Evolutionary conservation across 2,797 vertebrate genomes (phyloP).

Genomic region (Podargus strigoides): DNA sequence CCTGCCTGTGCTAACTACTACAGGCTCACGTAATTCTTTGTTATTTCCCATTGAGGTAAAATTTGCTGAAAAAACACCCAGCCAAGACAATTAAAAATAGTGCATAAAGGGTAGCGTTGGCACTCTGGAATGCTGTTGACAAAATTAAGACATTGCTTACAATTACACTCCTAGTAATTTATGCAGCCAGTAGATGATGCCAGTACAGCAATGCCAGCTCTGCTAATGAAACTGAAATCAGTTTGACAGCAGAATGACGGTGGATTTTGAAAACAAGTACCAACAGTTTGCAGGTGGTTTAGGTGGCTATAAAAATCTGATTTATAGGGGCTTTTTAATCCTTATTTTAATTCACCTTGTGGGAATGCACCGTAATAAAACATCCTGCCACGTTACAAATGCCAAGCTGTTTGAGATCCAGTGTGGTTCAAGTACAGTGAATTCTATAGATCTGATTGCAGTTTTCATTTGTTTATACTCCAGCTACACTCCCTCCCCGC

Average conservation of each 20-base stretch:
- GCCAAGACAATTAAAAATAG: background rate
- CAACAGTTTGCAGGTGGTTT: slow-evolving; percentile 65
- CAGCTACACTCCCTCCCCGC: background rate
- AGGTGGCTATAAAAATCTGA: slow-evolving; percentile 67
- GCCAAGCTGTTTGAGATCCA: background rate
- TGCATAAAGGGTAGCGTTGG: background rate
- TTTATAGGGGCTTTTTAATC: slow-evolving; percentile 64
- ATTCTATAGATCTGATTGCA: background rate
- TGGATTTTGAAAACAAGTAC: slow-evolving; percentile 55
- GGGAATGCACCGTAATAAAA: slow-evolving; percentile 45
- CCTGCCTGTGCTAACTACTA: background rate
- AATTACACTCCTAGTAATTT: slow-evolving; percentile 44
- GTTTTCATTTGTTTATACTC: background rate
- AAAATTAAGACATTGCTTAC: slow-evolving; percentile 63
- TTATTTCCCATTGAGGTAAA: background rate
- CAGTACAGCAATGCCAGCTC: slow-evolving; percentile 53
- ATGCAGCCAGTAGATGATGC: slow-evolving; percentile 27
- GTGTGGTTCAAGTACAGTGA: background rate
- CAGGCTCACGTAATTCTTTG: background rate
- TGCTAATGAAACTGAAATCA: slow-evolving; percentile 61
- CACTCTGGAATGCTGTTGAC: slow-evolving; percentile 33
- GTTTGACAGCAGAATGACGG: slow-evolving; percentile 59
- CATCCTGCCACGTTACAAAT: background rate
- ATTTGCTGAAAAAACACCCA: background rate
- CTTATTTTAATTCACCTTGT: slow-evolving; percentile 70